These are phyloP conservation scores for Nasonia oneida DNA, from an alignment of 2,888 invertebrate genomes.

Conservation along the genomic window DNA sequence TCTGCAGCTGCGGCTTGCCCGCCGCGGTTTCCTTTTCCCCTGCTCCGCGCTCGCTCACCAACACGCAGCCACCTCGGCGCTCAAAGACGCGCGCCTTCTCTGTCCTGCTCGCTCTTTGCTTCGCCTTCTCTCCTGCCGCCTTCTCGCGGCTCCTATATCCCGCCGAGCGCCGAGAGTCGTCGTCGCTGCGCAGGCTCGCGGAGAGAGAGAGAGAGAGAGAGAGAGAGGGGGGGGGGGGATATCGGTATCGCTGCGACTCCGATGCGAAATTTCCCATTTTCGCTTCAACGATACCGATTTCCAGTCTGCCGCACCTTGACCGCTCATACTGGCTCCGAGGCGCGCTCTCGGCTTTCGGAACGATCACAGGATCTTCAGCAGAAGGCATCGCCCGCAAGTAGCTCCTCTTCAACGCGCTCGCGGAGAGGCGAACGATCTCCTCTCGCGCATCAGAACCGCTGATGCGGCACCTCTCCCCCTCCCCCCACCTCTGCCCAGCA, in stretches of 20 bases:
- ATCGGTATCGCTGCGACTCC: too few relatives aligned
- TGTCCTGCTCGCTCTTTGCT: conserved; percentile 26
- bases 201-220: too few relatives aligned
- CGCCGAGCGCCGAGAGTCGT: background rate
- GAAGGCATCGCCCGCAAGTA: background rate
- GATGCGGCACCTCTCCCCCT: conserved; percentile 46
- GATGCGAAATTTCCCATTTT: too few relatives aligned
- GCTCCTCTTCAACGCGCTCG: background rate
- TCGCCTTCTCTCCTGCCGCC: background rate
- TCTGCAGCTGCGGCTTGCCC: conserved; percentile 3
- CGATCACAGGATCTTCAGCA: too few relatives aligned
- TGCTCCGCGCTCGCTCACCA: background rate
- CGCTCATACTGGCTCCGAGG: too few relatives aligned
- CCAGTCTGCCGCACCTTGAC: too few relatives aligned
- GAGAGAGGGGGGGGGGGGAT: too few relatives aligned
- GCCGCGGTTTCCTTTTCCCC: conserved; percentile 34
- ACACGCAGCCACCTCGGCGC: background rate
- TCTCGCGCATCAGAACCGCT: conserved; percentile 25
- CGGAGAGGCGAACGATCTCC: conserved; percentile 1
- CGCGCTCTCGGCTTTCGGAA: too few relatives aligned
- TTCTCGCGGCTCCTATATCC: background rate
- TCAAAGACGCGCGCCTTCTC: conserved; percentile 12
- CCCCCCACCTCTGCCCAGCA: conserved; percentile 49
- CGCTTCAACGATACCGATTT: too few relatives aligned
- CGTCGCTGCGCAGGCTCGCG: conserved; percentile 1